These are phyloP conservation scores for Grammomys surdaster DNA, from an alignment of 2,113 vertebrate species.

Conservation along the genomic window DNA sequence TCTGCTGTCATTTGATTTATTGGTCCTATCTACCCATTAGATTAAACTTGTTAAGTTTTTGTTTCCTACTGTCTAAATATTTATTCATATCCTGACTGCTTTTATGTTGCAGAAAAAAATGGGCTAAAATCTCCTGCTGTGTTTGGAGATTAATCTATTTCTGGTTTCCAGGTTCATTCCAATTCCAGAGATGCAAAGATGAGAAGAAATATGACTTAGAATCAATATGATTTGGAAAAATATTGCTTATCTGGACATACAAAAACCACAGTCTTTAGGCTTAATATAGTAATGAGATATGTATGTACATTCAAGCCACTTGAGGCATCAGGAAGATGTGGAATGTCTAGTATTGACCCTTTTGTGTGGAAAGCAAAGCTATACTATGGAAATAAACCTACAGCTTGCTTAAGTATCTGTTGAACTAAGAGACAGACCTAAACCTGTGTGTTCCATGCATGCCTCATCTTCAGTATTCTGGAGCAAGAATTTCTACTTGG, in stretches of 20 bases:
- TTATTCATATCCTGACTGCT: background rate
- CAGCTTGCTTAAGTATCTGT: background rate
- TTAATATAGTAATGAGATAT: background rate
- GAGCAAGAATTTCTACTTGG: background rate
- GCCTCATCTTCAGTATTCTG: background rate
- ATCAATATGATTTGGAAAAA: slow-evolving; percentile 39
- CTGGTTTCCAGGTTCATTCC: slow-evolving; percentile 18
- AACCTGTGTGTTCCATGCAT: background rate
- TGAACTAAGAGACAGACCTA: slow-evolving; percentile 2
- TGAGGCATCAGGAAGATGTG: background rate
- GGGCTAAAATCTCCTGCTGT: background rate
- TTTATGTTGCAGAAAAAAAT: slow-evolving; percentile 30
- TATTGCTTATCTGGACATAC: background rate
- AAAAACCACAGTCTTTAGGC: background rate
- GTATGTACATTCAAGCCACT: background rate
- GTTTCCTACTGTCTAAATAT: background rate
- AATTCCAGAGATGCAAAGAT: background rate
- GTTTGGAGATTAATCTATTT: slow-evolving; percentile 24
- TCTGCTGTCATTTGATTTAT: background rate
- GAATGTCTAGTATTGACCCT: background rate
- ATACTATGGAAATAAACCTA: background rate
- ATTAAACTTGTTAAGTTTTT: background rate
- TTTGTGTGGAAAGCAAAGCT: background rate
- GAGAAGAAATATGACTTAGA: background rate
- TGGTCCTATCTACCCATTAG: background rate